Percentiles rank a stretch among this genome's conserved stretches.
Evolutionary conservation across 2,797 vertebrate species (phyloP).

Genomic region (Chloroceryle amazona): DNA sequence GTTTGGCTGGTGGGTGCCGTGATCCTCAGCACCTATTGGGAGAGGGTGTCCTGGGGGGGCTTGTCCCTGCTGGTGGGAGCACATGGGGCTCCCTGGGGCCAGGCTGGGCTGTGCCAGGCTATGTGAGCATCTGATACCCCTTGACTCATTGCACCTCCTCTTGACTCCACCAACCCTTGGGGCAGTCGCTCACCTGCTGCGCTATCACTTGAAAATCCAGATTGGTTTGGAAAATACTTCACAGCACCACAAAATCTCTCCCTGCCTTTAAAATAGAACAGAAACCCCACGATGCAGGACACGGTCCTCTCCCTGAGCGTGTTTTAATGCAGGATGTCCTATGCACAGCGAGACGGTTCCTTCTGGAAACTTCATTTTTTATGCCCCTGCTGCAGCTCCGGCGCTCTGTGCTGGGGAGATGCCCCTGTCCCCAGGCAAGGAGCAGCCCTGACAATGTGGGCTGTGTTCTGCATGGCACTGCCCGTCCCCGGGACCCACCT

Average conservation of each 20-base stretch:
- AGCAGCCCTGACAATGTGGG: constrained; percentile 31
- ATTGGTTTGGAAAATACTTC: background rate
- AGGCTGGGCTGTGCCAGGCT: background rate
- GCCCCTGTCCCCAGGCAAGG: background rate
- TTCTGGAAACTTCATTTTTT: background rate
- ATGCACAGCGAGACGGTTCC: background rate
- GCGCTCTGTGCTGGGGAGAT: background rate
- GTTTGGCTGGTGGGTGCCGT: accelerated
- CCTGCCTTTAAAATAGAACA: background rate
- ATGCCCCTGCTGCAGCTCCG: background rate
- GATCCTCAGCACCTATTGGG: background rate
- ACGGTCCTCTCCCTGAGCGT: accelerated
- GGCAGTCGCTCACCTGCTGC: background rate
- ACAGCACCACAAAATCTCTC: background rate
- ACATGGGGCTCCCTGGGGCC: background rate
- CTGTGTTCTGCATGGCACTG: constrained; percentile 29
- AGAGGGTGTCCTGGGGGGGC: background rate
- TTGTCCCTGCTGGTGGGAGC: background rate
- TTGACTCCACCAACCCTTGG: background rate
- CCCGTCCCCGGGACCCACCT: constrained; percentile 44
- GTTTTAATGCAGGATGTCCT: background rate
- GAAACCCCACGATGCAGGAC: accelerated
- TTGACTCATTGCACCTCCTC: background rate
- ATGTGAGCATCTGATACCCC: accelerated
- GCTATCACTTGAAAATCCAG: background rate